Percentiles rank a stretch among this genome's conserved stretches.
Evolutionary conservation across 2,113 vertebrate genomes (phyloP).

Genomic region (Cryptoleucopteryx plumbea): DNA sequence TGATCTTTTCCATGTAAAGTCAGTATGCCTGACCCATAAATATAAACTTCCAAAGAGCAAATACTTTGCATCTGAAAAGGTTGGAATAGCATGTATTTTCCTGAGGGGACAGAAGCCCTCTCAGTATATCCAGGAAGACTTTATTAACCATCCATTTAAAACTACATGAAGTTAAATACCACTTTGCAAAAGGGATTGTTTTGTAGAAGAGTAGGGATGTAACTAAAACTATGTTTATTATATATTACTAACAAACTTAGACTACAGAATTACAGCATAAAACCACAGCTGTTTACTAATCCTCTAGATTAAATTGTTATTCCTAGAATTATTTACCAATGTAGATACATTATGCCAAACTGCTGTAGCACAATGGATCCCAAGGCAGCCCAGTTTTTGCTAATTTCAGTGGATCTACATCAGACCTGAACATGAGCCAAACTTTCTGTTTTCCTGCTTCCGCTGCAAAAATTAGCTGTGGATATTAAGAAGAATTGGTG

Average conservation of each 20-base stretch:
- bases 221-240: background rate
- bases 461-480: background rate
- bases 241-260: background rate
- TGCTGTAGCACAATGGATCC: background rate
- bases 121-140: background rate
- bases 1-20: slow-evolving; percentile 3
- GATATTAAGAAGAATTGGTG: background rate
- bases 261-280: background rate
- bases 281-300: background rate
- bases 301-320: background rate
- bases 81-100: background rate
- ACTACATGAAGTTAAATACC: background rate
- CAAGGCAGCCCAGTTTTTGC: background rate
- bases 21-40: background rate
- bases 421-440: background rate
- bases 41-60: slow-evolving; percentile 12
- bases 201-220: background rate
- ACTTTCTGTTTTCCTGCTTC: background rate
- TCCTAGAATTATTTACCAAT: background rate
- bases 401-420: background rate
- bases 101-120: background rate
- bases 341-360: background rate
- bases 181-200: background rate
- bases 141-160: background rate
- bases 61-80: background rate